Percentiles rank a stretch among this genome's conserved stretches.
Conservation (phyloP, 53 echinoderm and acorn worm genomes). For the Mesocentrotus franciscanus region DNA sequence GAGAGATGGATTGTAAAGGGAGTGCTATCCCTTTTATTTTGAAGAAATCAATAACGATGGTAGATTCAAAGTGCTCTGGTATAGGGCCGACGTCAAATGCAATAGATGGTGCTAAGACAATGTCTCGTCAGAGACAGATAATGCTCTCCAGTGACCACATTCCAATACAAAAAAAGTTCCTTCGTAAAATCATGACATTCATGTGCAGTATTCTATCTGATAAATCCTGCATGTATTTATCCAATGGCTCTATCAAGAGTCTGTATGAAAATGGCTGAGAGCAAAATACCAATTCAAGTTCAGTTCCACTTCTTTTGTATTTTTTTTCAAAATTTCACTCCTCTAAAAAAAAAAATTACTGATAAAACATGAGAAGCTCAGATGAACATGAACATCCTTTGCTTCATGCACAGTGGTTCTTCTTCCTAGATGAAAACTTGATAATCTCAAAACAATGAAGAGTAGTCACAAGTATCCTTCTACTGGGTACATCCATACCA, state of each 20-base stretch:
- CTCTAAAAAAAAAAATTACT: neutral
- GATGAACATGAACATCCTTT: neutral
- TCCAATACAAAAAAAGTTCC: neutral
- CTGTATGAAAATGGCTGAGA: neutral
- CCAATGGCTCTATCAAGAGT: neutral
- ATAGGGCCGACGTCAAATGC: neutral
- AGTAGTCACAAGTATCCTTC: neutral
- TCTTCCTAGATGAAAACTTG: neutral
- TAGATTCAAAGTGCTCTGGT: constrained; percentile 16
- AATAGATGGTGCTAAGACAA: constrained; percentile 39
- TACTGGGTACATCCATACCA: neutral
- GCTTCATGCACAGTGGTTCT: neutral
- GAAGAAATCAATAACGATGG: constrained; percentile 14
- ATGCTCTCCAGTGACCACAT: constrained; percentile 13
- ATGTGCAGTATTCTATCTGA: neutral
- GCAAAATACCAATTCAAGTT: neutral
- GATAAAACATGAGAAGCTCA: neutral
- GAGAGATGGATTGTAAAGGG: constrained; percentile 26
- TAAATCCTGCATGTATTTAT: neutral
- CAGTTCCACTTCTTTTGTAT: neutral
- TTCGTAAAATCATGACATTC: neutral
- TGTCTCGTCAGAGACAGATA: constrained; percentile 1
- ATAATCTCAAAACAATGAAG: neutral
- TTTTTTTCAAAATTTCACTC: neutral
- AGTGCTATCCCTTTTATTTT: neutral